Percentiles rank a stretch among this genome's conserved stretches.
Conservation (phyloP, 2,797 vertebrate species). For the Pipistrellus kuhlii region DNA sequence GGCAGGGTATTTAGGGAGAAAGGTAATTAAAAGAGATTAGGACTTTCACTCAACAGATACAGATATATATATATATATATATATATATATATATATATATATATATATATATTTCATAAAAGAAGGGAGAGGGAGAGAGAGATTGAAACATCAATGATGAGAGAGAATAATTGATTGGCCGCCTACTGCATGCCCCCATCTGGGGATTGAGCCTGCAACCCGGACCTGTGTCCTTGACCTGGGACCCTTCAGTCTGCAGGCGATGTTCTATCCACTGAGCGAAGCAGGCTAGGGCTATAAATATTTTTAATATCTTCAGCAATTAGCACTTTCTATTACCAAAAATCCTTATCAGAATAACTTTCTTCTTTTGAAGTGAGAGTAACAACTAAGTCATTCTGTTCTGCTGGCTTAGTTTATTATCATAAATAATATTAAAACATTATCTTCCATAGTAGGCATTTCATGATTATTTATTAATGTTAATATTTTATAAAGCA, state of each 20-base stretch:
- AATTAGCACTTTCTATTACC: slow-evolving; percentile 76
- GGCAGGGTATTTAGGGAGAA: slow-evolving; percentile 43
- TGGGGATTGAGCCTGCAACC: too few relatives aligned
- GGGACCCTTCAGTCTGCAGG: too few relatives aligned
- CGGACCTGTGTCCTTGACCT: too few relatives aligned
- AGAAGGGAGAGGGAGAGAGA: too few relatives aligned
- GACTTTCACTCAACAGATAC: slow-evolving; percentile 80
- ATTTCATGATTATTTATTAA: slow-evolving; percentile 47
- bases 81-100: too few relatives aligned
- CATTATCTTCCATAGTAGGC: background rate
- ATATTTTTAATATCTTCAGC: slow-evolving; percentile 84
- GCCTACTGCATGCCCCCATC: too few relatives aligned
- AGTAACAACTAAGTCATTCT: slow-evolving; percentile 45
- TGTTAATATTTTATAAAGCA: slow-evolving; percentile 18
- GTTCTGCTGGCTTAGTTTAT: background rate
- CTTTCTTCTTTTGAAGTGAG: slow-evolving; percentile 68
- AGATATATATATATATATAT: slow-evolving; percentile 80
- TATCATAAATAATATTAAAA: background rate
- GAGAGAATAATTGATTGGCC: too few relatives aligned
- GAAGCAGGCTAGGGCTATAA: background rate
- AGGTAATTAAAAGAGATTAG: slow-evolving; percentile 82
- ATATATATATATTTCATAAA: too few relatives aligned
- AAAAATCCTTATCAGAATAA: slow-evolving; percentile 73
- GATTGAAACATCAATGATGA: too few relatives aligned
- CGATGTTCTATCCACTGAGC: too few relatives aligned